phyloP scores from a whole-genome alignment of 2,113 vertebrate species.

The Procapra przewalskii region DNA sequence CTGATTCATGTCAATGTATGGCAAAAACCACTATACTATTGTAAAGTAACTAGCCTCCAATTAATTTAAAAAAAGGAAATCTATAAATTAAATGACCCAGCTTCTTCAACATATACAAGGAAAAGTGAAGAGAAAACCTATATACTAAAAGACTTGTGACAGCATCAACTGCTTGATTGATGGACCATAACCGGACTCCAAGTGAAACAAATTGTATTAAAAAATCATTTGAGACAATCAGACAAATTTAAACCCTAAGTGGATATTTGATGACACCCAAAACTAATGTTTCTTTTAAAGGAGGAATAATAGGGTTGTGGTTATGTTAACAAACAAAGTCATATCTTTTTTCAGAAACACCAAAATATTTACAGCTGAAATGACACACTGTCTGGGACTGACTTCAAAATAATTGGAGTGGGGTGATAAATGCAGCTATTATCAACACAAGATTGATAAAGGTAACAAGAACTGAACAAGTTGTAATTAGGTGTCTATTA shows the following conservation, averaged over 20 bases:
- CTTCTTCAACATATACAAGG: background rate
- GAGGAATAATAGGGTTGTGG: background rate
- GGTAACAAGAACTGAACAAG: background rate
- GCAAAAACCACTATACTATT: background rate
- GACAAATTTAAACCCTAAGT: background rate
- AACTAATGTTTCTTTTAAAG: background rate
- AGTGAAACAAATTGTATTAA: background rate
- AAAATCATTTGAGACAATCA: background rate
- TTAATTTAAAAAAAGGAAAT: background rate
- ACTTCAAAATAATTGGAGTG: background rate
- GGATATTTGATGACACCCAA: background rate
- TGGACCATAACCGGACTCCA: background rate
- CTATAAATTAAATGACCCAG: background rate
- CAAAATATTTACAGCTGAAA: conserved; percentile 21
- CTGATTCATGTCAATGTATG: background rate
- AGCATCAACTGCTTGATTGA: background rate
- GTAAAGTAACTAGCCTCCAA: background rate
- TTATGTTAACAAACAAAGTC: background rate
- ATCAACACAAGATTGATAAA: background rate
- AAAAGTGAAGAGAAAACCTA: background rate
- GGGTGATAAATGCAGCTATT: background rate
- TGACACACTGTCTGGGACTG: background rate
- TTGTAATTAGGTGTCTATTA: background rate
- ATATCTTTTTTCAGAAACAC: background rate
- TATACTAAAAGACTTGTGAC: background rate